phyloP scores from a whole-genome alignment of 1,140 invertebrate species.

The Polypedilum pembai region DNA sequence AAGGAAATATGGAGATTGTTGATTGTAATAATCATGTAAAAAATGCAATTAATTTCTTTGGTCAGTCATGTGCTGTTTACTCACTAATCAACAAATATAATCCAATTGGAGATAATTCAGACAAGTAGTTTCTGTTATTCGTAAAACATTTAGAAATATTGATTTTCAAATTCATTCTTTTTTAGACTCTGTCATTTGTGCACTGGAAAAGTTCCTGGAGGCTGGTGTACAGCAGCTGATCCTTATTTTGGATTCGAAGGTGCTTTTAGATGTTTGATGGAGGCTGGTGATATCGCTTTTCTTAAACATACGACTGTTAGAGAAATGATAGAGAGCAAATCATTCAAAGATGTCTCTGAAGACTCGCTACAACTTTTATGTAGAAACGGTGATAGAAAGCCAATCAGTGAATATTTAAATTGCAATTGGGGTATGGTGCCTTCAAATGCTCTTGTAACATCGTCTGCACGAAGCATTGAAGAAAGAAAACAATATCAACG shows the following conservation, averaged over 20 bases:
- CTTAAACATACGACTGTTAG: slow-evolving; percentile 77
- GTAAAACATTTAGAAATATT: slow-evolving; percentile 25
- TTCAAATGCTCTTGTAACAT: slow-evolving; percentile 78
- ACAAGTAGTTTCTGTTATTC: slow-evolving; percentile 44
- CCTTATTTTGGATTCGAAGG: slow-evolving; percentile 86
- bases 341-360: slow-evolving; percentile 54
- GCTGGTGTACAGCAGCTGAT: slow-evolving; percentile 77
- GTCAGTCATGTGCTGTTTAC: slow-evolving; percentile 86
- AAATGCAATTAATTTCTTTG: slow-evolving; percentile 82
- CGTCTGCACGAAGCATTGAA: slow-evolving; percentile 61
- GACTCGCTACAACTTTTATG: slow-evolving; percentile 81
- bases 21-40: slow-evolving; percentile 97
- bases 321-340: slow-evolving; percentile 55
- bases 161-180: slow-evolving; percentile 28
- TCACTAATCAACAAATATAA: slow-evolving; percentile 88
- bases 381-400: slow-evolving; percentile 63
- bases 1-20: slow-evolving; percentile 70
- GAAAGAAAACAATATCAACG: slow-evolving; percentile 53
- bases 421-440: slow-evolving; percentile 86
- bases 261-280: slow-evolving; percentile 79
- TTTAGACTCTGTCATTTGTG: slow-evolving; percentile 74
- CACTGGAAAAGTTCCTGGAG: slow-evolving; percentile 63
- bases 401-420: slow-evolving; percentile 62
- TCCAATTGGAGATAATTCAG: slow-evolving; percentile 76
- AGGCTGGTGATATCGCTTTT: slow-evolving; percentile 86